Evolutionary conservation across 2,888 invertebrate species (phyloP), one percentile per base, ranked within the genome.

Genomic region (Orthosia gracilis): DNA sequence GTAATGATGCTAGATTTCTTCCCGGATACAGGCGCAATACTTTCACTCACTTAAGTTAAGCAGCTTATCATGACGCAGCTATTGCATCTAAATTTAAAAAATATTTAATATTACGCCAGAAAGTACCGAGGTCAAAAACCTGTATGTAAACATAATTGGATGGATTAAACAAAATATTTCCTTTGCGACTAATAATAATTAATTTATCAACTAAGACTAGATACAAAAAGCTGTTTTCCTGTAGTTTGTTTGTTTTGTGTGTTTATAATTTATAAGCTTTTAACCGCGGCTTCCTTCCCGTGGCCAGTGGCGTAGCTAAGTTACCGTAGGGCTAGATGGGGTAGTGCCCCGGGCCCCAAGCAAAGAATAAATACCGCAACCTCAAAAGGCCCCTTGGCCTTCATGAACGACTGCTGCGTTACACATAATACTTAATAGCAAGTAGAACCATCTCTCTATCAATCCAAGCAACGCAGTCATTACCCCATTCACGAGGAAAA

Each of bases 1-100:
- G 67, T 79, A 74, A 83, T 80, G 65, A 65, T 79, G 58, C 59
- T 74, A 74, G 57, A 83, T 83, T 69, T 77, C 66, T 71, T 81
- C 57, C 69, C 82, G 82, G 78, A 81, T 68, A 64, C 52, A 54
- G n/a, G 59, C 61, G 40, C 21, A 72, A 23, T 58, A 84, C 83
- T 83, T 83, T 83, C 83, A 70, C 83, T 77, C 52, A 65, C 58
- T 62, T 80, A 80, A 61, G 61, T 79, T 40, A 72, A 62, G 67
- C 63, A 70, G 68, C 80, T 72, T 75, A 76, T 58, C 70, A 76
- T 77, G 68, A 70, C 71, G 58, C 63, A 57, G 73, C 58, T 73
- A 50, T 61, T 76, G 47, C 72, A 59, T 57, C 57, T 70, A 63
- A 69, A 66, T 73, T 68, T 55, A n/a, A 71, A 57, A n/a, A 71